phyloP scores from a whole-genome alignment of 2,113 vertebrate species.

The Crypturellus undulatus region DNA sequence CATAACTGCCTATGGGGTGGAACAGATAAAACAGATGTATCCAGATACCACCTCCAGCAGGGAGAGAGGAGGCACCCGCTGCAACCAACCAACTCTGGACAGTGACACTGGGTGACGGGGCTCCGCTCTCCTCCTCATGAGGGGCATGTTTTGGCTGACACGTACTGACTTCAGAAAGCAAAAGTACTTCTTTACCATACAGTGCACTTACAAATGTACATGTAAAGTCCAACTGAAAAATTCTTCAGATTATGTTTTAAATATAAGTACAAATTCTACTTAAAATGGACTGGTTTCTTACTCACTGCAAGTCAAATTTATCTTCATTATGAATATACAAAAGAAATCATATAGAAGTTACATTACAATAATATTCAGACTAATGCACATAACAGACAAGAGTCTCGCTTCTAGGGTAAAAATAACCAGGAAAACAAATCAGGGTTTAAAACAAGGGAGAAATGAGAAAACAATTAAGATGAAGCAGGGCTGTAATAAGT shows the following conservation, averaged over 20 bases:
- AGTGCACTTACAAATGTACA: not conserved
- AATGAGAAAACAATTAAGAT: not conserved
- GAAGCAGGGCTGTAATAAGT: not conserved
- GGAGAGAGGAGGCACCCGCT: not conserved
- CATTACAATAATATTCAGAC: not conserved
- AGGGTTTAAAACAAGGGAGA: not conserved
- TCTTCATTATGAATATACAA: not conserved
- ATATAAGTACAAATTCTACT: not conserved
- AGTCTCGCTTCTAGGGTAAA: not conserved
- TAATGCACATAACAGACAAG: not conserved
- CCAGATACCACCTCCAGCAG: not conserved
- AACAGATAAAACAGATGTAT: not conserved
- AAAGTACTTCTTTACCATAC: not conserved
- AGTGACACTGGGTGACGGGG: not conserved
- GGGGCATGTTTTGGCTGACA: not conserved
- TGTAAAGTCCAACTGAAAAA: not conserved
- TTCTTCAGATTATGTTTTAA: not conserved
- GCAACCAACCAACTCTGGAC: not conserved
- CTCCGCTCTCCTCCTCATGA: not conserved
- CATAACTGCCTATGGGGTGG: not conserved
- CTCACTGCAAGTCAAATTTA: not conserved
- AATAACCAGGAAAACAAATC: not conserved
- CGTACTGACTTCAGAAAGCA: not conserved
- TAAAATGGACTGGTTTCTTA: not conserved
- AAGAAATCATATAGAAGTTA: not conserved